These are phyloP conservation scores for Turnix velox DNA, from an alignment of 2,113 vertebrate genomes.

Conservation along the genomic window DNA sequence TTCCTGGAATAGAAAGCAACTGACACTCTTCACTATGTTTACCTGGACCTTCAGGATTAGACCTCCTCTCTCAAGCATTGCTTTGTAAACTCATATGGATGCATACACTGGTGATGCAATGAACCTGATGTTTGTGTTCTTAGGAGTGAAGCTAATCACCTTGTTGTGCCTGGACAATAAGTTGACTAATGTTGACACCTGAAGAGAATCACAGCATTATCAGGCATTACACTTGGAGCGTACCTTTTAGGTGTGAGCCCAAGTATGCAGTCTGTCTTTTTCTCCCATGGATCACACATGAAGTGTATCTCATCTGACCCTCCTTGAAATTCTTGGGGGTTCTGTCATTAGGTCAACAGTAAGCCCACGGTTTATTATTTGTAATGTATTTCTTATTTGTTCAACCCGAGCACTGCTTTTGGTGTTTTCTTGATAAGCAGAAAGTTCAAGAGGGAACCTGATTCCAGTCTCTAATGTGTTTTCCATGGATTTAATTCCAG, in stretches of 20 bases:
- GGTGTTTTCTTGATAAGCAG: neutral
- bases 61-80: neutral
- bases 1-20: neutral
- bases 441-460: neutral
- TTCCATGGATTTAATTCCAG: neutral
- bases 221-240: neutral
- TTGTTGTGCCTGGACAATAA: neutral
- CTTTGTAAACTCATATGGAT: neutral
- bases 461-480: neutral
- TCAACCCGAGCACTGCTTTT: neutral
- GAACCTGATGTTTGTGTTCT: neutral
- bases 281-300: neutral
- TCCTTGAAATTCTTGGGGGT: neutral
- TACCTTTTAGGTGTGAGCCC: neutral
- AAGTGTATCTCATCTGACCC: neutral
- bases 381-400: constrained; percentile 36
- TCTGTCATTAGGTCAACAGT: constrained; percentile 5
- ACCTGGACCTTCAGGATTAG: neutral
- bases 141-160: neutral
- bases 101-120: neutral
- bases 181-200: neutral
- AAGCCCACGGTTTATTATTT: constrained; percentile 18
- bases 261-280: neutral
- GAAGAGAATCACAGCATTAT: neutral
- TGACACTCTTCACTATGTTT: neutral